Base-by-base conservation (phyloP, 2,113 vertebrate genomes). In the Hepsetus odoe region DNA sequence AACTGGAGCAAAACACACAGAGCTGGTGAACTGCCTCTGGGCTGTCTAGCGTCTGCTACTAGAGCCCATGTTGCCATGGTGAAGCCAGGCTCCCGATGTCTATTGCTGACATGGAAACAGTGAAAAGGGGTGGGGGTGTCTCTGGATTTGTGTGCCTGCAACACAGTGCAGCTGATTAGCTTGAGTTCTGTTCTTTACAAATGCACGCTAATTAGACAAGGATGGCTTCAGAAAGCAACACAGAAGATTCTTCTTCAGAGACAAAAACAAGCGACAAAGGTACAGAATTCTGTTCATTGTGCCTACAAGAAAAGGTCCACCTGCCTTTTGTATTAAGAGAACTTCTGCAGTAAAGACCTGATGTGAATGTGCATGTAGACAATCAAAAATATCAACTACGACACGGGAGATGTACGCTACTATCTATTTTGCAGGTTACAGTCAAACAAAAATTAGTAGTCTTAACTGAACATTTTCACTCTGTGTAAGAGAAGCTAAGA, bases 1-100 rank as follows among this genome's bases (percentile, higher is more conserved):
- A 42, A 30, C 13, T 67, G 49, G 35, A 76, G 38, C 24, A 46
- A 72, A 56, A 49, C 42, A 13, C 56, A 51, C 66, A 24, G 14
- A 67, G 33, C 38, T 44, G 30, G 66, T 69, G 38, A 20, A 46
- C 11, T 32, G 62, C 24, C 35, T 77, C 51, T 44, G 42, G 11
- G 66, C 40, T 67, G 66, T 68, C 66, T 79, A 51, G n/a, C 71
- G 49, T 79, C 64, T 74, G 80, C 75, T 51, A 16, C 55, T 55
- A 69, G 35, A 77, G 22, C 55, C 33, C 9, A 18, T 18, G 76
- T 82, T 82, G 76, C 81, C 81, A 82, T 82, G 81, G 76, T 62
- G 56, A 78, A 12, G n/a, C 33, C 76, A 71, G 67, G 70, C 76
- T 82, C n/a, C 44, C 62, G 44, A 77, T 78, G 75, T 40, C 61